Percentiles rank a stretch among this genome's conserved stretches.
Conservation (phyloP, 2,113 vertebrate species). For the Prolemur simus region DNA sequence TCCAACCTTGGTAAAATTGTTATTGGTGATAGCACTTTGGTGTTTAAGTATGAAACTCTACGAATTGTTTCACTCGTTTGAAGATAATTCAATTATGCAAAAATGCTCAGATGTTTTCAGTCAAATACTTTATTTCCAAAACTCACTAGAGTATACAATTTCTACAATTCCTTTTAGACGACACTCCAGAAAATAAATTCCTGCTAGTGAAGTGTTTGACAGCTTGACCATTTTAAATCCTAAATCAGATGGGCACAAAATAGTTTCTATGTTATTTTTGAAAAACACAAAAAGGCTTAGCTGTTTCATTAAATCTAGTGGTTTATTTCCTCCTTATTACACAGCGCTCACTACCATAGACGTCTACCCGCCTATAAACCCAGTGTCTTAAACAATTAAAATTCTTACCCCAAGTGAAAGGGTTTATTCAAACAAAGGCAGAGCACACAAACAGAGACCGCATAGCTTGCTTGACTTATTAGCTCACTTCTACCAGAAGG, state of each 20-base stretch:
- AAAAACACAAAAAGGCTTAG: neutral
- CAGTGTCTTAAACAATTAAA: neutral
- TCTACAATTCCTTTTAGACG: neutral
- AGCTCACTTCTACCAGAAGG: neutral
- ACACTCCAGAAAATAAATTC: neutral
- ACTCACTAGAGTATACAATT: neutral
- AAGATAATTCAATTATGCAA: neutral
- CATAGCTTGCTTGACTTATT: neutral
- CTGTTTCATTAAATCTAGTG: neutral
- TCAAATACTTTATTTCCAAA: neutral
- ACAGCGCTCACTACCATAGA: neutral
- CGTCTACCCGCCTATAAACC: neutral
- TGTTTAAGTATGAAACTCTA: neutral
- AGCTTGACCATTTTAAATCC: neutral
- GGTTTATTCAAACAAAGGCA: neutral
- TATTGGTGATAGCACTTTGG: neutral
- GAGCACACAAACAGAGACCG: neutral
- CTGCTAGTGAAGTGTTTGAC: neutral
- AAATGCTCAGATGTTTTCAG: slow-evolving; percentile 7
- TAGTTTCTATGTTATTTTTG: neutral
- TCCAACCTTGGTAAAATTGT: neutral
- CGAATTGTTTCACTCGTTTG: neutral
- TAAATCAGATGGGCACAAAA: neutral
- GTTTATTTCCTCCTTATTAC: slow-evolving; percentile 2
- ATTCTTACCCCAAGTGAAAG: neutral